These are phyloP conservation scores for Rotaria magnacalcarata DNA, from an alignment of 2,888 invertebrate genomes.

Conservation along the genomic window DNA sequence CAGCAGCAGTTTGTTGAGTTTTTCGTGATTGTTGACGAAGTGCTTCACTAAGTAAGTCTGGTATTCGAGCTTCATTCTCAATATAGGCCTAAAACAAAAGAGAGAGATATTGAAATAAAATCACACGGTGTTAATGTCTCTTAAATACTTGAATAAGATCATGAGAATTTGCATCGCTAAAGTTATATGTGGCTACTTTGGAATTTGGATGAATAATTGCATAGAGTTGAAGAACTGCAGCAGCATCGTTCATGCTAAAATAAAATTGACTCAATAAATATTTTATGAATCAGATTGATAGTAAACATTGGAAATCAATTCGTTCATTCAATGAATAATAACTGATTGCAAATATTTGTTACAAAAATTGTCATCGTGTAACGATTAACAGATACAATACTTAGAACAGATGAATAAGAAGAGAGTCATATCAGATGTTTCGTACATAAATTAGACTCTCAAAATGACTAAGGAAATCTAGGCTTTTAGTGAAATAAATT, in stretches of 20 bases:
- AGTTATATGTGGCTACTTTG: background rate
- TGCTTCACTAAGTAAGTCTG: background rate
- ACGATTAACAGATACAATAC: too few species aligned
- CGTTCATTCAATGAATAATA: too few species aligned
- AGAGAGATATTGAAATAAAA: background rate
- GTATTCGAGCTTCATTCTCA: conserved; percentile 14
- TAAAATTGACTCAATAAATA: background rate
- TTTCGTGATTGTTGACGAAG: background rate
- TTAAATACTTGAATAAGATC: background rate
- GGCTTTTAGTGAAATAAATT: too few species aligned
- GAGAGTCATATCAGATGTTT: too few species aligned
- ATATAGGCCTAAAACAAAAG: background rate
- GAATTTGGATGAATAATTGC: conserved; percentile 22
- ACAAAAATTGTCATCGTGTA: too few species aligned
- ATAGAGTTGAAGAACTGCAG: conserved; percentile 17
- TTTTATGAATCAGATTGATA: too few species aligned
- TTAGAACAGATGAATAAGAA: too few species aligned
- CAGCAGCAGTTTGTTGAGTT: background rate
- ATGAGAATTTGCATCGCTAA: background rate
- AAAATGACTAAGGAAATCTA: too few species aligned
- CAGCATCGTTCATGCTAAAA: background rate
- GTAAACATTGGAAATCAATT: too few species aligned
- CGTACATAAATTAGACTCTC: too few species aligned
- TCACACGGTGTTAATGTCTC: too few species aligned
- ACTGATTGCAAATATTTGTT: too few species aligned